Base-by-base conservation (phyloP, 2,888 invertebrate species). In the Reticulitermes lucifugus region DNA sequence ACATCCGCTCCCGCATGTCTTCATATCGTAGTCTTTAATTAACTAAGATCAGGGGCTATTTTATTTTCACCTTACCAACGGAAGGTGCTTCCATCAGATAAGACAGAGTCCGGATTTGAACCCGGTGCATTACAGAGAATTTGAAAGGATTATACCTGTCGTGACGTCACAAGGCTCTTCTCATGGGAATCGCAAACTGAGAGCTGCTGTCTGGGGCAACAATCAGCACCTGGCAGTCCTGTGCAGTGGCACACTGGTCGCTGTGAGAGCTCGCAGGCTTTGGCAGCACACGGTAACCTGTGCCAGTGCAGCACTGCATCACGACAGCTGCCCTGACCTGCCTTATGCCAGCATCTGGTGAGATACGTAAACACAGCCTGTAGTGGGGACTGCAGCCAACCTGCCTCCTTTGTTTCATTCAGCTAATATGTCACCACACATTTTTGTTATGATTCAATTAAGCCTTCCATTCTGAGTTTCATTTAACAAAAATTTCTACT, bases 251-350 rank as follows among this genome's bases (percentile, higher is more conserved):
- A 46, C 51, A 77, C 46, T 77, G 51, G 65, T 25, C 65, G 12
- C n/a, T 12, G 6, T 5, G 14, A 25, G 1, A 65, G 12, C 22
- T 6, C 9, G n/a, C 25, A n/a, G 6, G 25, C 25, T 25, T 18
- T 18, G 6, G n/a, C n/a, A 65, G 25, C 6, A 25, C 7, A n/a
- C 9, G n/a, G 65, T 7, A n/a, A 65, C n/a, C 1, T 25, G 41
- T 77, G n/a, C 46, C 77, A 46, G 46, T 77, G 22, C 77, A 46
- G 14, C 77, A 46, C 77, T 77, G 77, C 43, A 46, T 43, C 12
- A 14, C 43, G 77, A 43, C 77, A 77, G 77, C 65, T 81, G 81
- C 46, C 51, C 41, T 81, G 81, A 81, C 81, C 81, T 81, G 70
- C 81, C 81, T 59, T 25, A 81, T 46, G 65, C 77, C 14, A 35